phyloP scores from a whole-genome alignment of 1,140 invertebrate genomes.

The Caenorhabditis remanei region DNA sequence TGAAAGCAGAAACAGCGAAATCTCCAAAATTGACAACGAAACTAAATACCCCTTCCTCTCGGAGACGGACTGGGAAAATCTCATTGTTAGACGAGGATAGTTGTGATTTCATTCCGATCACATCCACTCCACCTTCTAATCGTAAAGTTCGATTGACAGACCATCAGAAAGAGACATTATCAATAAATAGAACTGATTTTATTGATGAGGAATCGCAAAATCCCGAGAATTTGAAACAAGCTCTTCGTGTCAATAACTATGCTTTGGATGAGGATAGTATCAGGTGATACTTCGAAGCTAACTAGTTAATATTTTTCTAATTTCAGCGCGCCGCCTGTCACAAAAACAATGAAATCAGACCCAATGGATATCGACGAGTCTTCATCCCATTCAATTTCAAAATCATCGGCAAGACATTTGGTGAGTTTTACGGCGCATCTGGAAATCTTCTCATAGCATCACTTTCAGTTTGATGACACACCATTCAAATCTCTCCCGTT shows the following conservation, averaged over 20 bases:
- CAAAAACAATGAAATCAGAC: neutral
- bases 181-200: neutral
- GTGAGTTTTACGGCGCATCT: neutral
- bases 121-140: neutral
- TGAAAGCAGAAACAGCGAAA: neutral
- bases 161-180: slow-evolving; percentile 15
- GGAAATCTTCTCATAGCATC: too few relatives aligned
- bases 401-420: neutral
- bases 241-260: neutral
- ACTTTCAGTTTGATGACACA: neutral
- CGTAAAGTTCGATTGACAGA: neutral
- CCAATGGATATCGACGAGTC: neutral
- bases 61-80: neutral
- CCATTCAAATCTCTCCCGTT: neutral
- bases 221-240: neutral
- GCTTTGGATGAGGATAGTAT: slow-evolving; percentile 3
- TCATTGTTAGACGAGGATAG: slow-evolving; percentile 20
- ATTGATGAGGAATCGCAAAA: slow-evolving; percentile 27
- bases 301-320: neutral
- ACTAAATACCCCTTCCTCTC: neutral
- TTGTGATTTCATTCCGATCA: neutral
- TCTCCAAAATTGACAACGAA: neutral
- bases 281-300: neutral
- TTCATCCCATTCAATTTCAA: neutral
- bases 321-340: neutral